Evolutionary conservation across 2,797 vertebrate species (phyloP).

Genomic region (Cryptoprocta ferox): DNA sequence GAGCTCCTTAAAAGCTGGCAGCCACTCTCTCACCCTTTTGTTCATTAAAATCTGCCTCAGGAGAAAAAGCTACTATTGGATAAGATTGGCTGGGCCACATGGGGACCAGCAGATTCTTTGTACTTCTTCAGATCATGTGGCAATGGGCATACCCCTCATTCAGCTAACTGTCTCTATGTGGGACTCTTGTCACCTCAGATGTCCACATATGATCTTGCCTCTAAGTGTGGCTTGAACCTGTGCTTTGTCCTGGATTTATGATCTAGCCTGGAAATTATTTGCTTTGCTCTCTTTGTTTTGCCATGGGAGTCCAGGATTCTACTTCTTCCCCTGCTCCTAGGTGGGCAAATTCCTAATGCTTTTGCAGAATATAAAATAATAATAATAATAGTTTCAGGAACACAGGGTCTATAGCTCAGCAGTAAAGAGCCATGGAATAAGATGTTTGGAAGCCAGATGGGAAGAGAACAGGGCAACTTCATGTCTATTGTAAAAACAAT

Average conservation of each 20-base stretch:
- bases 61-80: neutral
- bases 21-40: neutral
- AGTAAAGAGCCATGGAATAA: neutral
- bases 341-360: neutral
- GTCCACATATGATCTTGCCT: neutral
- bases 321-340: neutral
- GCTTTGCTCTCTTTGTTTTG: neutral
- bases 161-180: neutral
- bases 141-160: neutral
- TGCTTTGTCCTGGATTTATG: neutral
- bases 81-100: neutral
- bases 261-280: neutral
- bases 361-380: neutral
- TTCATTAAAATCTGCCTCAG: constrained; percentile 31
- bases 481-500: neutral
- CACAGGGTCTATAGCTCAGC: neutral
- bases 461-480: neutral
- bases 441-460: neutral
- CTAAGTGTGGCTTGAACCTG: neutral
- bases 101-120: neutral
- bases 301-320: neutral
- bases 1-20: neutral
- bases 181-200: neutral
- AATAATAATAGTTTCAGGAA: neutral
- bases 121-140: neutral